Base-by-base conservation (phyloP, 2,888 invertebrate genomes). In the Drosophila kuntzei region DNA sequence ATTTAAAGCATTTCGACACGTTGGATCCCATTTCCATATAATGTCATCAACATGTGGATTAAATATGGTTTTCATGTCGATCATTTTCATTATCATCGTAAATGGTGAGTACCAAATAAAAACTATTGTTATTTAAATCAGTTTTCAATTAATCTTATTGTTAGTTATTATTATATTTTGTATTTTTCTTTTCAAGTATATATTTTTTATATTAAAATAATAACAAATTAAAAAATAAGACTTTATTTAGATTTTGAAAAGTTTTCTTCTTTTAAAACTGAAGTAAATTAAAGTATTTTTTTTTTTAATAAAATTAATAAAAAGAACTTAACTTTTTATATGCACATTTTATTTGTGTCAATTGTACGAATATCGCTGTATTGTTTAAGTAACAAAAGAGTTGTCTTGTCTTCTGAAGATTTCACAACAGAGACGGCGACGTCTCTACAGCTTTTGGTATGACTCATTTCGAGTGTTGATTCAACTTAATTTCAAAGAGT, bases 31-130 rank as follows among this genome's bases (percentile, higher is more conserved):
- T 57, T 79, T 65, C 57, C 76, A 79, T 73, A 90, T 91, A 91
- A 92, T 92, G 91, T 91, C 92, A 90, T 90, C 92, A 91, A 90
- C 87, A 92, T 92, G 91, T 92, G 92, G 90, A 91, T 91, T 92
- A 90, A 89, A 90, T 81, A 89, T 92, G 88, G 89, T 91, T 90
- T 91, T 91, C 89, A 89, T 90, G 89, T 90, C 90, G 89, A 91
- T 91, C 85, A 91, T 91, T 91, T 91, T 90, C 89, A 91, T 91
- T 91, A 92, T 92, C 92, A 90, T 91, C 90, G 92, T 90, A 92
- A 92, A 91, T 91, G 92, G 92, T 92, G 80, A 92, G 92, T 90
- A 6, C 11, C 11, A 2, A 18, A 11, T 11, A 18, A 18, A 0
- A 18, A 8, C 1, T 16, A 8, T 36, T 16, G 3, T 7, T 7